phyloP scores from a whole-genome alignment of 2,888 invertebrate genomes.

The Tromatobia lineatoria region DNA sequence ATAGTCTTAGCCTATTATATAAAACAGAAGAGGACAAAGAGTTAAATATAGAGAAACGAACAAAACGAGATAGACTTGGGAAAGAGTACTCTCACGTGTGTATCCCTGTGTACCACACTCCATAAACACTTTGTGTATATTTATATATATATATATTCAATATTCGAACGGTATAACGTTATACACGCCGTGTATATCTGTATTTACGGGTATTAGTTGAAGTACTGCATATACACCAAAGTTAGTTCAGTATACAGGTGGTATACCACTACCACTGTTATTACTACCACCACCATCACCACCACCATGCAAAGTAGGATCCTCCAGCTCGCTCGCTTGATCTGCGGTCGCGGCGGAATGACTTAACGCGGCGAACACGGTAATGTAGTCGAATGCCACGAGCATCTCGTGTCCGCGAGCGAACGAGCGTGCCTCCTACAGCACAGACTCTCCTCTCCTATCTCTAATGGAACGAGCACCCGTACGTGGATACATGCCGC shows the following conservation, averaged over 20 bases:
- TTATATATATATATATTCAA: constrained; percentile 4
- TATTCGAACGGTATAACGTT: constrained; percentile 31
- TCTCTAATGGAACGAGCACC: constrained; percentile 49
- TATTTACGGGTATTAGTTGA: neutral
- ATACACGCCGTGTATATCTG: constrained; percentile 8
- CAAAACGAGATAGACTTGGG: constrained; percentile 38
- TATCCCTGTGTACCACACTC: constrained; percentile 21
- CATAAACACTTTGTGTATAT: neutral
- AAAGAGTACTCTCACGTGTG: constrained; percentile 55
- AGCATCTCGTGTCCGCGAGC: constrained; percentile 58
- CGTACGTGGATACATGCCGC: constrained; percentile 50
- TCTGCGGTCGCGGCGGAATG: constrained; percentile 59
- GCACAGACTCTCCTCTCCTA: constrained; percentile 41
- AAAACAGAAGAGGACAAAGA: constrained; percentile 62
- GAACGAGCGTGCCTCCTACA: constrained; percentile 45
- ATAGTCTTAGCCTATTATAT: constrained; percentile 52
- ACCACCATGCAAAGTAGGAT: constrained; percentile 34
- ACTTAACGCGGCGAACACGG: constrained; percentile 58
- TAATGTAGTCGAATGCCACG: constrained; percentile 60
- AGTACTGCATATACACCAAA: neutral
- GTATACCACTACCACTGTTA: constrained; percentile 1
- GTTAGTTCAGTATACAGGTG: constrained; percentile 26
- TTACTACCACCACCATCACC: neutral
- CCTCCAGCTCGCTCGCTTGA: constrained; percentile 43
- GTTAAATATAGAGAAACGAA: constrained; percentile 52